Conservation (phyloP, 2,888 invertebrate species). For the Dolomedes plantarius region DNA sequence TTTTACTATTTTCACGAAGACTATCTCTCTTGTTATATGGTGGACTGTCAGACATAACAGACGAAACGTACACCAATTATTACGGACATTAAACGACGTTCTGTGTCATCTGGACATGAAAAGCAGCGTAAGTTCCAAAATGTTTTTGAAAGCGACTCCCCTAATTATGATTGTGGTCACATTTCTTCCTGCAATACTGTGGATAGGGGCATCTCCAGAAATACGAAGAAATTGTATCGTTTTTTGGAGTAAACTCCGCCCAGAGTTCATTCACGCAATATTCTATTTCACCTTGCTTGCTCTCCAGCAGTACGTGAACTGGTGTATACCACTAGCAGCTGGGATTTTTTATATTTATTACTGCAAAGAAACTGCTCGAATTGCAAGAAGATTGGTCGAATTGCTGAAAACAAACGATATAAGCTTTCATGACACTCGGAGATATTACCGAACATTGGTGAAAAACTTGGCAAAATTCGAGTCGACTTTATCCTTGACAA, state of each 20-base stretch:
- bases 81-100: constrained; percentile 12
- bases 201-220: too few relatives aligned
- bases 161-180: too few relatives aligned
- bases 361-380: constrained; percentile 28
- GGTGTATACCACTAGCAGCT: constrained; percentile 35
- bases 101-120: not conserved
- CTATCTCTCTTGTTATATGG: constrained; percentile 32
- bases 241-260: constrained; percentile 20
- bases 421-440: not conserved
- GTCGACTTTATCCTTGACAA: constrained; percentile 3
- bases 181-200: too few relatives aligned
- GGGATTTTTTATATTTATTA: constrained; percentile 32
- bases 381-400: not conserved
- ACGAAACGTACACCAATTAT: not conserved
- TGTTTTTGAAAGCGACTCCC: constrained; percentile 14
- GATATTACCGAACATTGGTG: constrained; percentile 23
- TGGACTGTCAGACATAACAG: constrained; percentile 33
- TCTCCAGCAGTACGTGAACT: too few relatives aligned
- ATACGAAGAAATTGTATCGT: constrained; percentile 38
- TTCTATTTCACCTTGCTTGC: constrained; percentile 30
- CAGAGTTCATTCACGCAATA: not conserved
- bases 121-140: not conserved
- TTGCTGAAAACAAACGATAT: not conserved
- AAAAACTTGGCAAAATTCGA: too few relatives aligned
- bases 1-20: constrained; percentile 37